phyloP scores from a whole-genome alignment of 2,888 invertebrate genomes.

The Rhodophaea formosa region DNA sequence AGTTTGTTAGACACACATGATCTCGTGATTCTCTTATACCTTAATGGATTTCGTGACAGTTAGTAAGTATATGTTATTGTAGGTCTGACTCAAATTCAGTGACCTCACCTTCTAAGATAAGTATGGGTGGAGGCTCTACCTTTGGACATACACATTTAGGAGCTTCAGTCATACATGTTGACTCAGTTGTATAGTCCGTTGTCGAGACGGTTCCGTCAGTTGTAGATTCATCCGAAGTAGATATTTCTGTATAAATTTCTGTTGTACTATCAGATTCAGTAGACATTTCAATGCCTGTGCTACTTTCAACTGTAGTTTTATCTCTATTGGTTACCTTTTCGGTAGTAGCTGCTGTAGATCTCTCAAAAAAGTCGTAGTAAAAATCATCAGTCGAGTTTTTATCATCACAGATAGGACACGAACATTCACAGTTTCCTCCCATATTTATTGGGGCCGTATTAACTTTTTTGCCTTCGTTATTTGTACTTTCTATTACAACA shows the following conservation, averaged over 20 bases:
- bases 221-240: conserved; percentile 28
- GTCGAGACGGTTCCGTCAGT: conserved; percentile 37
- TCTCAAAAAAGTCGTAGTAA: conserved; percentile 62
- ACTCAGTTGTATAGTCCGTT: conserved; percentile 45
- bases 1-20: conserved; percentile 53
- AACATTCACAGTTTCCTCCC: conserved; percentile 87
- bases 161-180: conserved; percentile 47
- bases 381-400: conserved; percentile 56
- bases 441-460: conserved; percentile 36
- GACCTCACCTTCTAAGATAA: conserved; percentile 92
- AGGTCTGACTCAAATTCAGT: conserved; percentile 55
- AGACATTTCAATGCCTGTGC: conserved; percentile 23
- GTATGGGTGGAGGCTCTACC: conserved; percentile 84
- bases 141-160: conserved; percentile 69
- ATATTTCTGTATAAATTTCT: conserved; percentile 32
- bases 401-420: conserved; percentile 84
- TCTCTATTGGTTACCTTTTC: conserved; percentile 25
- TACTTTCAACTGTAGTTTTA: conserved; percentile 25
- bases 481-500: conserved; percentile 57
- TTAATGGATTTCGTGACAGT: conserved; percentile 60
- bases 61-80: conserved; percentile 72
- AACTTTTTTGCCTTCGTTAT: conserved; percentile 29
- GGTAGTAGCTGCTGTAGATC: conserved; percentile 29
- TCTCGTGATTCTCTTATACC: conserved; percentile 43
- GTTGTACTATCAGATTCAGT: conserved; percentile 32